phyloP scores from a whole-genome alignment of 2,888 invertebrate species.

The Drosophila kokeensis region DNA sequence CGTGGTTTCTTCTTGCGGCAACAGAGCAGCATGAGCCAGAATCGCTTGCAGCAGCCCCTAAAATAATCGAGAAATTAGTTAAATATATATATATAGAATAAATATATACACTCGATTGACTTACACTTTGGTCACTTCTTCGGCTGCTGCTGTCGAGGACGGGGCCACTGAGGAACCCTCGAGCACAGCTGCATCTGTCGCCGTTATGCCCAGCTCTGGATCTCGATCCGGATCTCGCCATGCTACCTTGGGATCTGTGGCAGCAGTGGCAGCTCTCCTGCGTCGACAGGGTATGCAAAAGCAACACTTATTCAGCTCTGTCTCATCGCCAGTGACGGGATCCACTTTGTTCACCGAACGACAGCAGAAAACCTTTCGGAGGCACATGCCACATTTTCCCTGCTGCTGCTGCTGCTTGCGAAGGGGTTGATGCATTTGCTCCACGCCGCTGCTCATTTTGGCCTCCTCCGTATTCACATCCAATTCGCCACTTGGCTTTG shows the following conservation, averaged over 20 bases:
- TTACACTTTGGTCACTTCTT: slow-evolving; percentile 53
- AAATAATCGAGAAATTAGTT: slow-evolving; percentile 10
- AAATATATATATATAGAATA: neutral
- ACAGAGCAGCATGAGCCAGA: slow-evolving; percentile 83
- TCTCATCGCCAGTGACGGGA: slow-evolving; percentile 80
- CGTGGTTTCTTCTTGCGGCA: slow-evolving; percentile 85
- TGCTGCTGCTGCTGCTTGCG: slow-evolving; percentile 51
- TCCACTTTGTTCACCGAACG: slow-evolving; percentile 85
- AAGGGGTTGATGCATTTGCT: slow-evolving; percentile 44
- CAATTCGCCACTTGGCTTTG: slow-evolving; percentile 15
- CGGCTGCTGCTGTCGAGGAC: slow-evolving; percentile 27
- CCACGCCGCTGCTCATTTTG: slow-evolving; percentile 54
- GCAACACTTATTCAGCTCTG: slow-evolving; percentile 83
- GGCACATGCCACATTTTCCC: slow-evolving; percentile 82
- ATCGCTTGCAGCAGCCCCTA: slow-evolving; percentile 83
- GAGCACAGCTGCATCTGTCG: slow-evolving; percentile 86
- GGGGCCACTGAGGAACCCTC: slow-evolving; percentile 86
- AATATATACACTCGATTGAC: slow-evolving; percentile 5
- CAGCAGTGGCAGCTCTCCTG: slow-evolving; percentile 52
- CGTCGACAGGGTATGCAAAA: slow-evolving; percentile 84
- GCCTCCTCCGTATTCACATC: slow-evolving; percentile 38
- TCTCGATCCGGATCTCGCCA: slow-evolving; percentile 82
- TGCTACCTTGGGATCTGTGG: slow-evolving; percentile 66
- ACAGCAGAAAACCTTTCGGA: slow-evolving; percentile 84
- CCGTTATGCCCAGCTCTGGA: slow-evolving; percentile 76